Conservation (phyloP, 2,113 vertebrate species). For the Boleophthalmus pectinirostris region DNA sequence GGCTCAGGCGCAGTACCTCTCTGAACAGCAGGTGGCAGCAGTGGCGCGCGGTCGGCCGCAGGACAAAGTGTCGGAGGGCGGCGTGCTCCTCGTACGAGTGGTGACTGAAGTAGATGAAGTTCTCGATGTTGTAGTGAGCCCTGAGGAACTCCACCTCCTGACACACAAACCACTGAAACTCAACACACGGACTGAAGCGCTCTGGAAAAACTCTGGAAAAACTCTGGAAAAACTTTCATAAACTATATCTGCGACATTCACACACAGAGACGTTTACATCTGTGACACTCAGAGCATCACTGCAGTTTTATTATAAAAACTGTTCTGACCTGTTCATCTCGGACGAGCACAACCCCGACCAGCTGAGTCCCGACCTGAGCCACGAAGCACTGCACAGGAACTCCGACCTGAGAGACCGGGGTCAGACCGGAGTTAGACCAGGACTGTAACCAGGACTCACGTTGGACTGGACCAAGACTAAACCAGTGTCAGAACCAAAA, state of each 20-base stretch:
- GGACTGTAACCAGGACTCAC: too few relatives aligned
- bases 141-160: conserved; percentile 88
- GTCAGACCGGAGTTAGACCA: too few relatives aligned
- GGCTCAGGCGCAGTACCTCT: conserved; percentile 85
- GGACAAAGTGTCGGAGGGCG: conserved; percentile 81
- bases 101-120: conserved; percentile 86
- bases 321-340: conserved; percentile 85
- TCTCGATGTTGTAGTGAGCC: conserved; percentile 88
- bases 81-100: conserved; percentile 85
- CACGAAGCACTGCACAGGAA: conserved; percentile 82
- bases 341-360: conserved; percentile 83
- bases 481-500: not conserved
- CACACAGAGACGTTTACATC: too few relatives aligned
- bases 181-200: too few relatives aligned
- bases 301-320: not conserved
- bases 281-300: too few relatives aligned
- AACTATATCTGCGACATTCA: too few relatives aligned
- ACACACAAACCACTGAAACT: conserved; percentile 3
- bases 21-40: conserved; percentile 84
- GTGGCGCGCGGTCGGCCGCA: conserved; percentile 80
- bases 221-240: too few relatives aligned
- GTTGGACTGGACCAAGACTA: too few relatives aligned
- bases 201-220: too few relatives aligned
- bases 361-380: conserved; percentile 78
- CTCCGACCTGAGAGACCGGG: conserved; percentile 76